phyloP scores from a whole-genome alignment of 2,888 invertebrate species.

The Pristionchus maxplancki region DNA sequence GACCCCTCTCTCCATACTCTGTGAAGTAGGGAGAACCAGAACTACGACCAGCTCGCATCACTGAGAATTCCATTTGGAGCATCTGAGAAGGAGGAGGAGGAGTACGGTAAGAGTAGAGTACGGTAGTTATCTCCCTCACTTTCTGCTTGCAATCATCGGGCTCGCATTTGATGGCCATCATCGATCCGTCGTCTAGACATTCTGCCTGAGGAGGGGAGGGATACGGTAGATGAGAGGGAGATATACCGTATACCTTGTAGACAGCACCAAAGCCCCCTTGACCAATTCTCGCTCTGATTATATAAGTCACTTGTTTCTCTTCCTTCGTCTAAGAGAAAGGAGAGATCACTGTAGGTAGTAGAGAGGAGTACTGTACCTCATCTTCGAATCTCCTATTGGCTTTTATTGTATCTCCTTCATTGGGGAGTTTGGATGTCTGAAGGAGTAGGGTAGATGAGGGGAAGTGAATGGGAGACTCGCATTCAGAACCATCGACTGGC shows the following conservation, averaged over 20 bases:
- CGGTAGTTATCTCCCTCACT: not conserved
- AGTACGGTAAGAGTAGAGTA: not conserved
- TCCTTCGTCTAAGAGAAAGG: not conserved
- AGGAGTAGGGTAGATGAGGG: not conserved
- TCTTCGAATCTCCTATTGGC: not conserved
- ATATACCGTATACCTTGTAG: not conserved
- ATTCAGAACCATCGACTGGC: not conserved
- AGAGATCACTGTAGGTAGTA: not conserved
- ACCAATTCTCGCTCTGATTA: not conserved
- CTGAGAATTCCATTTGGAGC: not conserved
- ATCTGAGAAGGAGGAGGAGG: not conserved
- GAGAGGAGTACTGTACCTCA: slow-evolving; percentile 1
- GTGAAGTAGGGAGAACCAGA: slow-evolving; percentile 23
- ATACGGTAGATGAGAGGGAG: not conserved
- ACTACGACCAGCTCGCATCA: not conserved
- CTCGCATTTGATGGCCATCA: not conserved
- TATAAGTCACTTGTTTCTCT: not conserved
- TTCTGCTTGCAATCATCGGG: not conserved
- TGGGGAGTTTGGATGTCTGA: not conserved
- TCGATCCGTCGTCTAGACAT: not conserved
- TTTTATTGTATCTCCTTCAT: not conserved
- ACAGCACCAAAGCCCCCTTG: not conserved
- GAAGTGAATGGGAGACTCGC: not conserved
- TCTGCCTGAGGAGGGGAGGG: not conserved
- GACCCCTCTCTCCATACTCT: not conserved